phyloP scores from a whole-genome alignment of 92 coral and sea anemone genomes.

The Epizoanthus stellaris region DNA sequence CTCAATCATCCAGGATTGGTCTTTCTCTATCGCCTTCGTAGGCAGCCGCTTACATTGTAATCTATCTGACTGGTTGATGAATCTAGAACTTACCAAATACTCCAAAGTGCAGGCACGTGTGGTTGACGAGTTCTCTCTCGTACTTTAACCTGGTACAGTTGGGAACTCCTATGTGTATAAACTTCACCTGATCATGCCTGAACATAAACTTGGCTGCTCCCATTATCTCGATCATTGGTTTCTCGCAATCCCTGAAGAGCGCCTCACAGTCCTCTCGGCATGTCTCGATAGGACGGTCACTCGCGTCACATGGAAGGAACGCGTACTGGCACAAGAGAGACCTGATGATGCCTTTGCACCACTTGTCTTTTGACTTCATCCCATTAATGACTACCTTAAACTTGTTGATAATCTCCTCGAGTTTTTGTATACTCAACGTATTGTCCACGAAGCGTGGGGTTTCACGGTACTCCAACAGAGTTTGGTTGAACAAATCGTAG shows the following conservation, averaged over 20 bases:
- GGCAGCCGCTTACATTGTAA: too few species aligned
- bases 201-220: conserved; percentile 77
- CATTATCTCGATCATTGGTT: conserved; percentile 66
- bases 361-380: conserved; percentile 20
- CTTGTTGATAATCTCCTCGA: conserved; percentile 60
- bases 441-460: conserved; percentile 86
- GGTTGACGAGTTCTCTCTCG: conserved; percentile 40
- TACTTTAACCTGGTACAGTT: conserved; percentile 71
- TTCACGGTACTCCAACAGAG: conserved; percentile 61
- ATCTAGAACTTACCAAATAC: conserved; percentile 74
- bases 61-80: too few species aligned
- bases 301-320: conserved; percentile 27
- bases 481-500: conserved; percentile 60
- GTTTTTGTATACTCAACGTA: conserved; percentile 69
- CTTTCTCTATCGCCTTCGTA: too few species aligned
- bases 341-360: conserved; percentile 48
- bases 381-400: conserved; percentile 50
- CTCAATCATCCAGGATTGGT: too few species aligned
- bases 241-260: conserved; percentile 59
- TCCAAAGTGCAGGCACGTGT: conserved; percentile 82
- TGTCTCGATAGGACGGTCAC: conserved; percentile 5
- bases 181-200: conserved; percentile 45
- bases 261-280: conserved; percentile 51
- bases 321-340: conserved; percentile 53
- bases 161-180: conserved; percentile 82